Conservation (phyloP, 1,140 invertebrate genomes). For the Hylaeus volcanicus region DNA sequence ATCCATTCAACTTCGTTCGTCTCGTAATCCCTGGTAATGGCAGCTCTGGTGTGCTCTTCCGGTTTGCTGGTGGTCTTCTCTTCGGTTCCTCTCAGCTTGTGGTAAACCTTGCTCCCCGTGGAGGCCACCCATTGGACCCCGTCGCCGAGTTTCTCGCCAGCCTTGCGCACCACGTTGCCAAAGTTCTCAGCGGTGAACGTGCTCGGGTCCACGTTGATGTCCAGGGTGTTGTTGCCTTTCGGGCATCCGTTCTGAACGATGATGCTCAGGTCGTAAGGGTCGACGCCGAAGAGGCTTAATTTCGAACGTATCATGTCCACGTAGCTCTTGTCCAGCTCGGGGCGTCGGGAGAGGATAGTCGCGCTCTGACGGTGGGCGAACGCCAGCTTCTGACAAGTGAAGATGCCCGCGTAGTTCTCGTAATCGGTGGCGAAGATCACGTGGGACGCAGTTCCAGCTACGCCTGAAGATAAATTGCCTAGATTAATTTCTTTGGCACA, state of each 20-base stretch:
- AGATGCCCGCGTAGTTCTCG: slow-evolving; percentile 87
- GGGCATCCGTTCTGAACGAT: slow-evolving; percentile 87
- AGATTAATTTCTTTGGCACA: not conserved
- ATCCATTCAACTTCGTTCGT: slow-evolving; percentile 79
- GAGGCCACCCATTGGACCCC: slow-evolving; percentile 82
- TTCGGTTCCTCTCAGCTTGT: slow-evolving; percentile 77
- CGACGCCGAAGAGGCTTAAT: slow-evolving; percentile 83
- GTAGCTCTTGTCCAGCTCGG: slow-evolving; percentile 85
- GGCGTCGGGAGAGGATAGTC: slow-evolving; percentile 87
- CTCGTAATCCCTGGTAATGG: slow-evolving; percentile 65
- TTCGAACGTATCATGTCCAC: slow-evolving; percentile 86
- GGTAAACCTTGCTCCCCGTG: slow-evolving; percentile 82
- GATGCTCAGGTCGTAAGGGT: slow-evolving; percentile 88
- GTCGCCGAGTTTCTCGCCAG: slow-evolving; percentile 86
- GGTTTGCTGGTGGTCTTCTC: slow-evolving; percentile 31
- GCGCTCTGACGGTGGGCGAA: slow-evolving; percentile 89
- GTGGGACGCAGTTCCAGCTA: slow-evolving; percentile 88
- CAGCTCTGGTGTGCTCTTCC: slow-evolving; percentile 9
- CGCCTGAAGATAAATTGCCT: slow-evolving; percentile 79
- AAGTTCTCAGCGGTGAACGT: slow-evolving; percentile 88
- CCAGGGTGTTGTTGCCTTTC: slow-evolving; percentile 82
- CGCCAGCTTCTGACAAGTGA: slow-evolving; percentile 88
- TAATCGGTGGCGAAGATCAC: slow-evolving; percentile 89
- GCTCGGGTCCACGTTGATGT: slow-evolving; percentile 87
- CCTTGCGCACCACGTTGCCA: slow-evolving; percentile 86